phyloP scores from a whole-genome alignment of 1,140 invertebrate species.

The Apocrypta bakeri region DNA sequence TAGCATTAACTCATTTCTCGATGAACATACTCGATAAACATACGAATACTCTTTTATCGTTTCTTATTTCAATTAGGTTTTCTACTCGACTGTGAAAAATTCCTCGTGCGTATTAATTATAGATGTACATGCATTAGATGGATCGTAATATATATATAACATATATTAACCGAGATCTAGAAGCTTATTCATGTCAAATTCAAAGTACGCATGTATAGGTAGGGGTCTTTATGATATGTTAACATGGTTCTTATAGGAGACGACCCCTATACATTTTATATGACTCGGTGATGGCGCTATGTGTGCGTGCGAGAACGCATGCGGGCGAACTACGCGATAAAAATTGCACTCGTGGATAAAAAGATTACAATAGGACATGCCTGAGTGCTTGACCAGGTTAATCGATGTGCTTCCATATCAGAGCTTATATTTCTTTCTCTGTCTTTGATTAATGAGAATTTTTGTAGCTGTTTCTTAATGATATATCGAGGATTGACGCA shows the following conservation, averaged over 20 bases:
- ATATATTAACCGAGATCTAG: not conserved
- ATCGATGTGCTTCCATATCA: not conserved
- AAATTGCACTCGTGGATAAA: conserved; percentile 9
- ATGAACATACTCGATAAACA: too few relatives aligned
- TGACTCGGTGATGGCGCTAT: not conserved
- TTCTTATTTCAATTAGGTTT: too few relatives aligned
- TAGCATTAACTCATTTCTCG: too few relatives aligned
- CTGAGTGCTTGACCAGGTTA: not conserved
- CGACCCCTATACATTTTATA: too few relatives aligned
- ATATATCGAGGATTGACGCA: too few relatives aligned
- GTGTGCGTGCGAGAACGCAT: not conserved
- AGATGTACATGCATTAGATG: not conserved
- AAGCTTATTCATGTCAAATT: conserved; percentile 9
- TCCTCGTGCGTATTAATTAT: not conserved
- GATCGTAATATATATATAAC: not conserved
- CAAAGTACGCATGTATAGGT: not conserved
- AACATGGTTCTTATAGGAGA: not conserved
- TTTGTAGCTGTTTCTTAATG: not conserved
- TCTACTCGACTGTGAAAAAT: too few relatives aligned
- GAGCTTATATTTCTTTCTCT: not conserved
- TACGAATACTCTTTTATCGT: too few relatives aligned
- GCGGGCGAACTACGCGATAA: not conserved
- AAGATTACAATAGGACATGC: not conserved
- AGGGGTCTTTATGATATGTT: not conserved
- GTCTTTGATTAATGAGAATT: not conserved